A percentile compares a stretch with the other conserved stretches of the same genome.
Conservation (phyloP, 2,113 vertebrate species). For the Rana temporaria region DNA sequence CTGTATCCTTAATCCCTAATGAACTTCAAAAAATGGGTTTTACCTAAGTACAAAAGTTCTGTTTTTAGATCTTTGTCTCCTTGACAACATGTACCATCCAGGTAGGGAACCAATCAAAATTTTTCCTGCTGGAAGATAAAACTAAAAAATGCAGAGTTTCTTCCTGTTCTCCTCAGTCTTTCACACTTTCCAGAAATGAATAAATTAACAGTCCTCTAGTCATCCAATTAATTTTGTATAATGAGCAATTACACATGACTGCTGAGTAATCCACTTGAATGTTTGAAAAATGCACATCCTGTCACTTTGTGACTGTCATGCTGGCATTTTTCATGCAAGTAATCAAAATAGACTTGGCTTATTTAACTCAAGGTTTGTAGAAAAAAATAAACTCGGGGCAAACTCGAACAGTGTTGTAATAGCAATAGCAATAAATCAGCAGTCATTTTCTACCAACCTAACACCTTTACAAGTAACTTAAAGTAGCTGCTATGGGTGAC, state of each 20-base stretch:
- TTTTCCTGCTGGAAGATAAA: conserved; percentile 10
- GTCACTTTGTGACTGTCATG: conserved; percentile 14
- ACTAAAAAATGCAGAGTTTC: conserved; percentile 14
- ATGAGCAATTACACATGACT: conserved; percentile 41
- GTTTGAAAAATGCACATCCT: neutral
- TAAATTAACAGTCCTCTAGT: conserved; percentile 52
- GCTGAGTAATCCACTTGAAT: conserved; percentile 34
- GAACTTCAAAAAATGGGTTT: no score
- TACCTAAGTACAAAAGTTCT: no score
- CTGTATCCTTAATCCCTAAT: no score
- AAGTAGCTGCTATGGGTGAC: no score
- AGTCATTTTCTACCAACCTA: no score
- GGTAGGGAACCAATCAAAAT: conserved; percentile 4
- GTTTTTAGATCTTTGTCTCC: conserved; percentile 1
- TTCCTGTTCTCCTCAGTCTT: conserved; percentile 12
- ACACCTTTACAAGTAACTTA: no score
- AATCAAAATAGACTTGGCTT: neutral
- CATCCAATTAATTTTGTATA: conserved; percentile 51
- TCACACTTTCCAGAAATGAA: conserved; percentile 54
- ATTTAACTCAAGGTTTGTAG: no score
- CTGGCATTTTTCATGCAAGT: neutral
- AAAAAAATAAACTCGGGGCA: no score
- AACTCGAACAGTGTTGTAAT: no score
- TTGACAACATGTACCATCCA: neutral
- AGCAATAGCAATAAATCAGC: no score